These are phyloP conservation scores for Peromyscus maniculatus DNA, from an alignment of 2,113 vertebrate genomes.

Conservation along the genomic window DNA sequence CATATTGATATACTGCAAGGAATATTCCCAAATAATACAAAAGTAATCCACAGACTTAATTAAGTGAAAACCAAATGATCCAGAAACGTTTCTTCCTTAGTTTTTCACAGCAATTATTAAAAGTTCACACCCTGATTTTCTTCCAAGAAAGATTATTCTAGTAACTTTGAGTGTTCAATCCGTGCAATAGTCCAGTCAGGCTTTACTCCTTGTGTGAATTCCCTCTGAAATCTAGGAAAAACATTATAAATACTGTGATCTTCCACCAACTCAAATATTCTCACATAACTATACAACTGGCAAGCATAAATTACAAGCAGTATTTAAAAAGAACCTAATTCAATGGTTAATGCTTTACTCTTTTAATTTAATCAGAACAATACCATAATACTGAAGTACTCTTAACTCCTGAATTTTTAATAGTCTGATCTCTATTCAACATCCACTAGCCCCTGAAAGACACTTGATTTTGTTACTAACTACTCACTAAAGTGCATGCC, in stretches of 20 bases:
- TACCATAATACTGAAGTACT: background rate
- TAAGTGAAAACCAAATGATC: slow-evolving; percentile 68
- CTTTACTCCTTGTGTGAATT: slow-evolving; percentile 95
- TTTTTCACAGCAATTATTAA: slow-evolving; percentile 73
- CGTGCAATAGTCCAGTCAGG: slow-evolving; percentile 96
- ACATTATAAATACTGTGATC: slow-evolving; percentile 42
- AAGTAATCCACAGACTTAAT: slow-evolving; percentile 73
- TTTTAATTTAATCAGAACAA: slow-evolving; percentile 40
- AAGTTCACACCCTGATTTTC: slow-evolving; percentile 68
- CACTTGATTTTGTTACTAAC: slow-evolving; percentile 19
- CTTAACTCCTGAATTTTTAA: slow-evolving; percentile 29
- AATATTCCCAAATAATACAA: slow-evolving; percentile 75
- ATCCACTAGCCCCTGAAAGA: background rate
- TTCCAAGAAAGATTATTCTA: slow-evolving; percentile 88
- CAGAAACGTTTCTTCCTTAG: slow-evolving; percentile 68
- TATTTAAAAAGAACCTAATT: slow-evolving; percentile 50
- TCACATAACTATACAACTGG: slow-evolving; percentile 38
- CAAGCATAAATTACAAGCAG: slow-evolving; percentile 21
- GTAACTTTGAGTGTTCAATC: slow-evolving; percentile 95
- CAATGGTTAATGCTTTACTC: slow-evolving; percentile 25
- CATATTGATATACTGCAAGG: slow-evolving; percentile 55
- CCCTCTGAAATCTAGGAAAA: slow-evolving; percentile 94
- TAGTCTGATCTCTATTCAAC: background rate
- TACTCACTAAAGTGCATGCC: background rate
- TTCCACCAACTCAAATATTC: background rate